Percentiles rank a stretch among this genome's conserved stretches.
phyloP scores from a whole-genome alignment of 1,140 invertebrate species.

The Cyphomyrmex costatus region DNA sequence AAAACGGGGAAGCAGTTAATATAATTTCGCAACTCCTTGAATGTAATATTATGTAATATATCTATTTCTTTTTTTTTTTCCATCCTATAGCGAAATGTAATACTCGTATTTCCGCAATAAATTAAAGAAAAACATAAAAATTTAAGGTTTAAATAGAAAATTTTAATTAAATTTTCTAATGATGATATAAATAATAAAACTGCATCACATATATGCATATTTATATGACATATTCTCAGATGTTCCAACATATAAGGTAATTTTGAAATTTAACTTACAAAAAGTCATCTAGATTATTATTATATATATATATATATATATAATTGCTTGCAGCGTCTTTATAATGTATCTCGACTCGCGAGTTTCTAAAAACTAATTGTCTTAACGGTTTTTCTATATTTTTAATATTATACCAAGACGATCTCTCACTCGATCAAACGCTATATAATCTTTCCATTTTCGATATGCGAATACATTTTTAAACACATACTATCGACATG shows the following conservation, averaged over 20 bases:
- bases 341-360: too few relatives aligned
- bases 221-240: not conserved
- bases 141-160: not conserved
- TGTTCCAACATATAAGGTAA: not conserved
- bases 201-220: not conserved
- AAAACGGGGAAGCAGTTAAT: constrained; percentile 5
- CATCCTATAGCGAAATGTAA: not conserved
- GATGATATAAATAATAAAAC: not conserved
- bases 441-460: too few relatives aligned
- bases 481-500: too few relatives aligned
- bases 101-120: not conserved
- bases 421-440: too few relatives aligned
- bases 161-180: not conserved
- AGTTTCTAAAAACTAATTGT: too few relatives aligned
- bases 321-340: too few relatives aligned
- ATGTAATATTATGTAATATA: constrained; percentile 10
- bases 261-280: not conserved
- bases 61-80: not conserved
- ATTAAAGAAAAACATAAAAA: not conserved
- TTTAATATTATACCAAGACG: too few relatives aligned
- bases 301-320: too few relatives aligned
- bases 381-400: too few relatives aligned
- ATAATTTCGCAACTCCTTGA: not conserved
- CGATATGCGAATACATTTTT: too few relatives aligned
- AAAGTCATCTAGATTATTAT: too few relatives aligned